Percentiles rank a stretch among this genome's conserved stretches.
phyloP scores from a whole-genome alignment of 2,888 invertebrate genomes.

The Acleris laterana region DNA sequence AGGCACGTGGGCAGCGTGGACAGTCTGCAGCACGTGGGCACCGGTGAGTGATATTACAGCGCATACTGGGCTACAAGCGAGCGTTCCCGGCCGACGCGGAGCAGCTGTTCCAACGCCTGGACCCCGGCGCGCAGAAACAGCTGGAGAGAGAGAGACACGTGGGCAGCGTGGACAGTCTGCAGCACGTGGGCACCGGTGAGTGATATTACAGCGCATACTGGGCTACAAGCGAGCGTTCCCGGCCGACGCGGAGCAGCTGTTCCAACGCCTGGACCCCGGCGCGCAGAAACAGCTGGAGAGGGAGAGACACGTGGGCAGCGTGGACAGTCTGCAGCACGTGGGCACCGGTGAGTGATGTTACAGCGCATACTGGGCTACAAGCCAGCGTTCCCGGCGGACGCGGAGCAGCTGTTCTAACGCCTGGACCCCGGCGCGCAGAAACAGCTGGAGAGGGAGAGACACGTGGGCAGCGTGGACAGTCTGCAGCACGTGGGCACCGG shows the following conservation, averaged over 20 bases:
- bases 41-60: neutral
- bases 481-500: slow-evolving; percentile 71
- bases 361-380: no score
- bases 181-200: slow-evolving; percentile 68
- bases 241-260: slow-evolving; percentile 93
- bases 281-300: slow-evolving; percentile 85
- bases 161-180: slow-evolving; percentile 58
- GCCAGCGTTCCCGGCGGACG: no score
- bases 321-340: slow-evolving; percentile 71
- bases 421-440: no score
- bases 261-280: slow-evolving; percentile 91
- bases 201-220: slow-evolving; percentile 89
- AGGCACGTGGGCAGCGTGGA: no score
- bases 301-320: slow-evolving; percentile 70
- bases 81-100: slow-evolving; percentile 97
- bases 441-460: slow-evolving; percentile 3
- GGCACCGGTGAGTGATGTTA: slow-evolving; percentile 57
- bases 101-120: slow-evolving; percentile 68
- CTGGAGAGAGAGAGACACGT: slow-evolving; percentile 74
- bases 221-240: slow-evolving; percentile 96
- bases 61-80: slow-evolving; percentile 88
- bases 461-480: slow-evolving; percentile 51
- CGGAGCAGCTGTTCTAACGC: no score
- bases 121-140: slow-evolving; percentile 72
- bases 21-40: no score